phyloP scores from a whole-genome alignment of 2,113 vertebrate species.

The Myrmecophaga tridactyla region DNA sequence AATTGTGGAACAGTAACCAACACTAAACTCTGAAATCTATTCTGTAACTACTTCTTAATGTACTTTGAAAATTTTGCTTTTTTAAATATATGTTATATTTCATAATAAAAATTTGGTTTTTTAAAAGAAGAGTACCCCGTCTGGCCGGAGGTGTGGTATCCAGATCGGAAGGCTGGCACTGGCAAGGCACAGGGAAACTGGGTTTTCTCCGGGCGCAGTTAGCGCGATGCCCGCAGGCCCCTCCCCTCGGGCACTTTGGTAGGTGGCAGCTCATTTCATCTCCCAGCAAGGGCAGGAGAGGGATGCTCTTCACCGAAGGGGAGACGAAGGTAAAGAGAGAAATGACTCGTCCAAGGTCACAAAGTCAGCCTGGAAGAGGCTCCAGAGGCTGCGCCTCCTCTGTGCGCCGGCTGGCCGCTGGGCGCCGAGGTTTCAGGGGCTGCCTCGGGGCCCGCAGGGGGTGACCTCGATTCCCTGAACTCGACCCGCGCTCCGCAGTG shows the following conservation, averaged over 20 bases:
- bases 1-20: too few relatives aligned
- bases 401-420: background rate
- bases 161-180: background rate
- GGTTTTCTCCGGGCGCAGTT: background rate
- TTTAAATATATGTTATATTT: too few relatives aligned
- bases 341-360: background rate
- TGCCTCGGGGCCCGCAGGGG: rapidly evolving
- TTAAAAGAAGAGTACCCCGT: too few relatives aligned
- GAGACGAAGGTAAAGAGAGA: background rate
- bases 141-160: background rate
- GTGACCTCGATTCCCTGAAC: rapidly evolving
- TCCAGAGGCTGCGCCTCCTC: background rate
- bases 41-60: too few relatives aligned
- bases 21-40: too few relatives aligned
- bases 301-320: background rate
- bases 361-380: background rate
- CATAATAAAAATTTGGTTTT: too few relatives aligned
- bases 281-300: background rate
- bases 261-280: too few relatives aligned
- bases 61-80: too few relatives aligned
- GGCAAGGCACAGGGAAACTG: background rate
- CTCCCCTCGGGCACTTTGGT: background rate
- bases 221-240: background rate
- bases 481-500: rapidly evolving
- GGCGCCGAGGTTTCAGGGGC: background rate